These are phyloP conservation scores for Stictonetta naevosa DNA, from an alignment of 2,113 vertebrate genomes.

Conservation along the genomic window DNA sequence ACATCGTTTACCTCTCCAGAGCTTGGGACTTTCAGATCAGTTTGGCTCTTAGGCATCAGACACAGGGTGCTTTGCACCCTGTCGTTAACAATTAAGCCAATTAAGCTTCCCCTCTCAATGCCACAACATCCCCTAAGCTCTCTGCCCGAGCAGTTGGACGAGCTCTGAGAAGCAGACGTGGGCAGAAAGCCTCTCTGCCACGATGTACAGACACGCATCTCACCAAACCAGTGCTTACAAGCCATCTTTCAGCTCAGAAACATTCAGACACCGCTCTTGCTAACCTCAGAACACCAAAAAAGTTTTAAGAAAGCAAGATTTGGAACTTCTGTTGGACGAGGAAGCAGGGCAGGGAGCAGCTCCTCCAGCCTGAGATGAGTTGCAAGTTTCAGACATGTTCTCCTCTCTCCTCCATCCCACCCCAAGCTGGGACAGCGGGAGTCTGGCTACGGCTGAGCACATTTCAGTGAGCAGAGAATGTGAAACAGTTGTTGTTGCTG, in stretches of 20 bases:
- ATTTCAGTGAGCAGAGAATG: constrained; percentile 36
- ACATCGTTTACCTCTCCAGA: neutral
- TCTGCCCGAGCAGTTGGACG: neutral
- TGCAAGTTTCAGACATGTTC: neutral
- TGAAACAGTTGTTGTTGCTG: constrained; percentile 29
- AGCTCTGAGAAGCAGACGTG: neutral
- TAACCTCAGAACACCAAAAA: neutral
- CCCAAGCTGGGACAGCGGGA: neutral
- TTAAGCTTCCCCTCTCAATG: neutral
- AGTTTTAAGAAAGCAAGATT: neutral
- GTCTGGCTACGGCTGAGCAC: neutral
- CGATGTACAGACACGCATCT: rapidly evolving
- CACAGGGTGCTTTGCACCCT: neutral
- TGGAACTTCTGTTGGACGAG: neutral
- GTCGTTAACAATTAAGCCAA: neutral
- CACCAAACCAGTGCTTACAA: neutral
- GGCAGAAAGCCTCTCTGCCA: neutral
- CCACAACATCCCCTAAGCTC: neutral
- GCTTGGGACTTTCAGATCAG: neutral
- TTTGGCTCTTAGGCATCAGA: neutral
- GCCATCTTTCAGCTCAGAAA: neutral
- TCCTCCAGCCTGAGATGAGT: neutral
- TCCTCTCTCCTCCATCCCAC: constrained; percentile 9
- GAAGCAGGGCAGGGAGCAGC: neutral
- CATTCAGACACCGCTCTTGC: neutral